Evolutionary conservation across 2,888 invertebrate genomes (phyloP).

Genomic region (Lasioglossum villosulum): DNA sequence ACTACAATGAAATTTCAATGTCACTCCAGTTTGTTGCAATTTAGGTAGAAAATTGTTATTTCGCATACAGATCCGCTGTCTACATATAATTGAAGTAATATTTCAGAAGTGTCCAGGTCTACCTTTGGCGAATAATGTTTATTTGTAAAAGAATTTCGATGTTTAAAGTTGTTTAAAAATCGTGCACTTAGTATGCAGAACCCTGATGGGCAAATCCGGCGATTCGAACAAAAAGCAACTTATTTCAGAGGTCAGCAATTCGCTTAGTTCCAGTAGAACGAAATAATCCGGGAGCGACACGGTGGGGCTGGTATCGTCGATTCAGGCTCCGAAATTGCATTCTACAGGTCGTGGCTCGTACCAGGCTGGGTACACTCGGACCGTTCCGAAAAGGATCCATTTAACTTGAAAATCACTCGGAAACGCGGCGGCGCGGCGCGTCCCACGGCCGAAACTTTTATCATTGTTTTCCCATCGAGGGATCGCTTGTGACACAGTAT

Average conservation of each 20-base stretch:
- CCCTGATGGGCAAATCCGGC: background rate
- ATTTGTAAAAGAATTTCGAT: accelerated
- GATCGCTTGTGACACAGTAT: background rate
- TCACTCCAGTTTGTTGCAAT: too few species aligned
- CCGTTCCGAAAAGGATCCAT: background rate
- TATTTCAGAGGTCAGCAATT: background rate
- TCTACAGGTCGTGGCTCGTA: constrained; percentile 3
- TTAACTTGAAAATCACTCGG: background rate
- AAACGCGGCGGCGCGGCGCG: background rate
- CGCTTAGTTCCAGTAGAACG: background rate
- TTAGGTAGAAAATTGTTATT: too few species aligned
- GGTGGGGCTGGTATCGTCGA: background rate
- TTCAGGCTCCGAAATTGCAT: background rate
- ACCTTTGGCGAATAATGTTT: background rate
- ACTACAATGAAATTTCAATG: too few species aligned
- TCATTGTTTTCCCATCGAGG: constrained; percentile 5
- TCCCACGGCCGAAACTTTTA: background rate
- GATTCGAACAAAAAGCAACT: background rate
- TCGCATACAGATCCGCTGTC: too few species aligned
- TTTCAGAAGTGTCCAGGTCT: too few species aligned
- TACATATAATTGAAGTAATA: too few species aligned
- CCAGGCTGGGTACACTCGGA: background rate
- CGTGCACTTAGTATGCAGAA: background rate
- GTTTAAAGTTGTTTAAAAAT: background rate
- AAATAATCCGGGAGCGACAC: background rate